A percentile compares a stretch with the other conserved stretches of the same genome.
Evolutionary conservation across 2,797 vertebrate genomes (phyloP).

Genomic region (Coranthus polyacanthus): DNA sequence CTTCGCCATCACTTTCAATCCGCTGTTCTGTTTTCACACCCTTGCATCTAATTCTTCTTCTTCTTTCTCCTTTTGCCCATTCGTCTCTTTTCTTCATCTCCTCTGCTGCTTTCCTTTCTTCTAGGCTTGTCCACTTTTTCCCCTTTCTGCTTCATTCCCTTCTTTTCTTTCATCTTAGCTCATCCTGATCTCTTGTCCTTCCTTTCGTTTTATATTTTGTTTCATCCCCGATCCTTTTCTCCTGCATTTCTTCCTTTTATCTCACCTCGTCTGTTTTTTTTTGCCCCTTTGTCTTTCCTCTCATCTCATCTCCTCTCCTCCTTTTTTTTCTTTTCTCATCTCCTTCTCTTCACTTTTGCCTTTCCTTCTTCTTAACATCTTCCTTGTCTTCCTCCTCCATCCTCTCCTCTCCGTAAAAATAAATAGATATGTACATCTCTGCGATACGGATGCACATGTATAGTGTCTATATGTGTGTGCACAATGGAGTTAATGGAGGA

Average conservation of each 20-base stretch:
- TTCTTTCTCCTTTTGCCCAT: background rate
- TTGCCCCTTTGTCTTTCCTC: background rate
- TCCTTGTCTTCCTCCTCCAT: background rate
- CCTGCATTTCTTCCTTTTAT: no score
- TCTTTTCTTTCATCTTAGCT: background rate
- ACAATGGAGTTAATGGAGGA: conserved; percentile 70
- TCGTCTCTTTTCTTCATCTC: background rate
- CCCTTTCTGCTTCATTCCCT: background rate
- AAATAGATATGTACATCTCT: conserved; percentile 16
- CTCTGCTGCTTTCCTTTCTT: background rate
- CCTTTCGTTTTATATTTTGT: background rate
- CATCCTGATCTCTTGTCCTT: background rate
- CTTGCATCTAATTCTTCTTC: no score
- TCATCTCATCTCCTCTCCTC: background rate
- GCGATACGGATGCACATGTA: background rate
- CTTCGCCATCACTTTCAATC: background rate
- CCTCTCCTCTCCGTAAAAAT: conserved; percentile 6
- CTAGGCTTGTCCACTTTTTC: no score
- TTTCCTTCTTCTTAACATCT: background rate
- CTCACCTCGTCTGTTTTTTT: background rate
- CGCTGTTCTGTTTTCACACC: background rate
- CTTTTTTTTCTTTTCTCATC: background rate
- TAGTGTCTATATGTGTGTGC: conserved; percentile 46
- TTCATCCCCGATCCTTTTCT: no score
- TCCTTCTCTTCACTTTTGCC: background rate